Evolutionary conservation across 2,888 invertebrate species (phyloP).

Genomic region (Homarus gammarus): DNA sequence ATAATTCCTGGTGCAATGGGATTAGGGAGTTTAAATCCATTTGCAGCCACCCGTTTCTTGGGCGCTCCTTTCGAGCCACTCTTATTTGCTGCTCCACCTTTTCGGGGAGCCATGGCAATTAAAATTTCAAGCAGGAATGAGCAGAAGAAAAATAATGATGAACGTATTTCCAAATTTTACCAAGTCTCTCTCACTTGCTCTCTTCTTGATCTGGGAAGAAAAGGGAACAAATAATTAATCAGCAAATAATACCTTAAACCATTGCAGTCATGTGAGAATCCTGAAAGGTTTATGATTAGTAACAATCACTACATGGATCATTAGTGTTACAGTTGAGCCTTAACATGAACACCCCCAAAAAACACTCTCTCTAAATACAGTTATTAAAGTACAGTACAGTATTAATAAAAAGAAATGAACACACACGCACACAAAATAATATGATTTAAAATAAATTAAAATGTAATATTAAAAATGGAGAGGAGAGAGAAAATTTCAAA

Average conservation of each 20-base stretch:
- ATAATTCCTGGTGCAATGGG: conserved; percentile 80
- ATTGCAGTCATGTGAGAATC: background rate
- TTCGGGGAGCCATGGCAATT: conserved; percentile 61
- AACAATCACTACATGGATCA: too few relatives aligned
- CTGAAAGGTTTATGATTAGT: background rate
- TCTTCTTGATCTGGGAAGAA: conserved; percentile 36
- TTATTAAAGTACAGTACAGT: too few relatives aligned
- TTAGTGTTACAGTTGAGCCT: too few relatives aligned
- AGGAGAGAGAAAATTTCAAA: too few relatives aligned
- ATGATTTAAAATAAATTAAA: too few relatives aligned
- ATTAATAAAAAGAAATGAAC: too few relatives aligned
- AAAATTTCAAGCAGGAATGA: background rate
- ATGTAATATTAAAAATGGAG: too few relatives aligned
- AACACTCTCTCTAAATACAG: too few relatives aligned
- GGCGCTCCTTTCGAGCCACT: conserved; percentile 65
- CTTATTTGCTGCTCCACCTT: conserved; percentile 51
- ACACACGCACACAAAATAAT: too few relatives aligned
- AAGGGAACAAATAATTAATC: background rate
- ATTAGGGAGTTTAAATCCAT: conserved; percentile 74
- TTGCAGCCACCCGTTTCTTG: conserved; percentile 73
- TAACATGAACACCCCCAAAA: too few relatives aligned
- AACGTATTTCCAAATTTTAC: conserved; percentile 27
- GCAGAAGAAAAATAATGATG: background rate
- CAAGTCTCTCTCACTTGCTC: conserved; percentile 69
- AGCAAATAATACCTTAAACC: background rate